Percentiles rank a stretch among this genome's conserved stretches.
Evolutionary conservation across 35 echinoderm and acorn worm species (phyloP).

Genomic region (Diadema setosum): DNA sequence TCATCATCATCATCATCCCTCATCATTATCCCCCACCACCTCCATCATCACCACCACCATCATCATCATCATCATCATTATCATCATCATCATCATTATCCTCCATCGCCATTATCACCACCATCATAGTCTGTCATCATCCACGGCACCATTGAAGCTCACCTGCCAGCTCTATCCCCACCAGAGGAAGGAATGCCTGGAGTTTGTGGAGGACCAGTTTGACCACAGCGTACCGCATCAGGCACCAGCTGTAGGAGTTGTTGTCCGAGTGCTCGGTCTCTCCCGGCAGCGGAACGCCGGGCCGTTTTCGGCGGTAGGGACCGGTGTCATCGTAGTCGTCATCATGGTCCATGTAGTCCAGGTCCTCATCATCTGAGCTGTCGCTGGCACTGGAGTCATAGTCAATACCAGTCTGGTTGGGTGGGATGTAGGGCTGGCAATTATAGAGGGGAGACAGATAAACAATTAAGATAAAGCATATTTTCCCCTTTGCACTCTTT

Average conservation of each 20-base stretch:
- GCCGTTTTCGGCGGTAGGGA: slow-evolving; percentile 8
- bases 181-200: slow-evolving; percentile 59
- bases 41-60: no score
- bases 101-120: no score
- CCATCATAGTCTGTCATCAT: no score
- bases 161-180: slow-evolving; percentile 91
- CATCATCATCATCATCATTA: no score
- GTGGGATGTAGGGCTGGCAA: slow-evolving; percentile 72
- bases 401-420: slow-evolving; percentile 58
- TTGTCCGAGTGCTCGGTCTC: slow-evolving; percentile 71
- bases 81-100: no score
- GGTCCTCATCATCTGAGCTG: slow-evolving; percentile 73
- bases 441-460: background rate
- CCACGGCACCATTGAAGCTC: no score
- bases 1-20: no score
- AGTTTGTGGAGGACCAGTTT: slow-evolving; percentile 71
- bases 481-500: no score
- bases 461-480: no score
- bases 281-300: background rate
- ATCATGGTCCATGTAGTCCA: slow-evolving; percentile 60
- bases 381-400: slow-evolving; percentile 95
- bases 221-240: slow-evolving; percentile 82
- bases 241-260: slow-evolving; percentile 95
- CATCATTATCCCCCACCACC: no score
- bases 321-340: slow-evolving; percentile 42